These are phyloP conservation scores for Bombus polaris DNA, from an alignment of 1,140 invertebrate species.

Conservation along the genomic window DNA sequence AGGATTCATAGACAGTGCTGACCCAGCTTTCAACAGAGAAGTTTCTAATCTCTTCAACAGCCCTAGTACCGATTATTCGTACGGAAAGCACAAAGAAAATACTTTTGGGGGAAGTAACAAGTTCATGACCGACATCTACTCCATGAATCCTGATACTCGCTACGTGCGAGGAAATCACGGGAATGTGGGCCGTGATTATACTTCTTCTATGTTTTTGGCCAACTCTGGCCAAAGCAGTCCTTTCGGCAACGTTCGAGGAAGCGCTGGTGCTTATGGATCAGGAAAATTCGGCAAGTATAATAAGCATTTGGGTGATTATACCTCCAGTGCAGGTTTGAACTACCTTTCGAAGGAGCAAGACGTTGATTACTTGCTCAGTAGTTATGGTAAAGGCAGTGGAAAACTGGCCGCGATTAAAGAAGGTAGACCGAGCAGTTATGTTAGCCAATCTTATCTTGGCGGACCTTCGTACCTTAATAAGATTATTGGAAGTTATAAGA, in stretches of 20 bases:
- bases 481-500: conserved; percentile 31
- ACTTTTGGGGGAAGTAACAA: conserved; percentile 35
- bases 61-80: conserved; percentile 40
- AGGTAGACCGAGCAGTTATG: conserved; percentile 39
- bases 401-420: conserved; percentile 67
- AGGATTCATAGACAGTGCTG: conserved; percentile 19
- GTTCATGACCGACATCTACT: conserved; percentile 35
- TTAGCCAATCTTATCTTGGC: conserved; percentile 42
- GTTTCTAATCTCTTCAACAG: background rate
- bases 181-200: conserved; percentile 1
- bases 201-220: conserved; percentile 11
- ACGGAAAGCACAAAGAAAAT: conserved; percentile 48
- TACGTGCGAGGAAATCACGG: conserved; percentile 55
- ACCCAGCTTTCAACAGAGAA: conserved; percentile 16
- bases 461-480: conserved; percentile 29
- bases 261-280: background rate
- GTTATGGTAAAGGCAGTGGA: conserved; percentile 55
- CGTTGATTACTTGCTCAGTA: conserved; percentile 41
- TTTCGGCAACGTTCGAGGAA: conserved; percentile 4
- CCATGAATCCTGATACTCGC: conserved; percentile 43
- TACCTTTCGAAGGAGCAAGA: conserved; percentile 58
- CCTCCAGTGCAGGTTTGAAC: conserved; percentile 46
- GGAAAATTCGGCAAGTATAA: conserved; percentile 53
- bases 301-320: conserved; percentile 44
- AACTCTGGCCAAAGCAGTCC: background rate